Conservation (phyloP, 2,113 vertebrate genomes). For the Pygoscelis adeliae region DNA sequence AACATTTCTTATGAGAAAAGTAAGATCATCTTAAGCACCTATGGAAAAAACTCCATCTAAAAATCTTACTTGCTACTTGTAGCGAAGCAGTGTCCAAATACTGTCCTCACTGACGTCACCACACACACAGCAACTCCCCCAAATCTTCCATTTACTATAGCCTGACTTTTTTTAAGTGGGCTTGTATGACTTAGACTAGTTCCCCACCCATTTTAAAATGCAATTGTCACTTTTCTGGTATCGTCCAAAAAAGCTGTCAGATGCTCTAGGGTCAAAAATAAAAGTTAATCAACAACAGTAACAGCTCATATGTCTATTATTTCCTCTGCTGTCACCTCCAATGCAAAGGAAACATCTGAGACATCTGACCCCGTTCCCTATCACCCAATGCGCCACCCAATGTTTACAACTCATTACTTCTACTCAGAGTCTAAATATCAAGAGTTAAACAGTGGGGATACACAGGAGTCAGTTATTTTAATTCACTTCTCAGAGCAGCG, state of each 20-base stretch:
- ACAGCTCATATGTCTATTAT: not conserved
- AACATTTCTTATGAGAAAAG: not conserved
- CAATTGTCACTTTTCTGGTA: not conserved
- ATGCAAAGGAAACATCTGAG: not conserved
- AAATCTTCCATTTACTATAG: not conserved
- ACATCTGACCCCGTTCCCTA: not conserved
- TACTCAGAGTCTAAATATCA: not conserved
- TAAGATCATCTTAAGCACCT: not conserved
- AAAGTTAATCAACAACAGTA: not conserved
- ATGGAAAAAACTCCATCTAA: not conserved
- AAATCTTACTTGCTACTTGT: not conserved
- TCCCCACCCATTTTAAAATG: not conserved
- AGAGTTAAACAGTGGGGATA: not conserved
- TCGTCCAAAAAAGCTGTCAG: not conserved
- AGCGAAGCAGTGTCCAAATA: not conserved
- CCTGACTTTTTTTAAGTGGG: not conserved
- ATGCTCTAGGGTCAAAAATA: not conserved
- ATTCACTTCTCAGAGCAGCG: not conserved
- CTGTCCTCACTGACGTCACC: accelerated
- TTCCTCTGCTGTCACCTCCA: not conserved
- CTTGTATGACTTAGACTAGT: not conserved
- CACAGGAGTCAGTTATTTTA: not conserved
- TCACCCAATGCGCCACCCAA: not conserved
- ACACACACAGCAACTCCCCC: not conserved
- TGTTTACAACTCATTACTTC: not conserved